Base-by-base conservation (phyloP, 1,140 invertebrate species). In the fruit fly (Drosophila melanogaster) region DNA sequence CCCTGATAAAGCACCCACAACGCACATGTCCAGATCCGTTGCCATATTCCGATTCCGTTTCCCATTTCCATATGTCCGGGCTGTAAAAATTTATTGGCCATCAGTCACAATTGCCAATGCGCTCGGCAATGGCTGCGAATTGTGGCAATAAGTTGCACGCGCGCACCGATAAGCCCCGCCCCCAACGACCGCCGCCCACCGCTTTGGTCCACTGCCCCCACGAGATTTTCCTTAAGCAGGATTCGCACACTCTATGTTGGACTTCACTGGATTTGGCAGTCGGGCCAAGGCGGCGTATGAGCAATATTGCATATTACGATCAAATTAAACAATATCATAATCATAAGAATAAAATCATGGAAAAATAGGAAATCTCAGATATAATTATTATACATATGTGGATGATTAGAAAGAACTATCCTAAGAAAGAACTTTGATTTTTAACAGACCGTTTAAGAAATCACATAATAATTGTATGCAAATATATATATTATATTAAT, bases 1-100 rank as follows among this genome's bases (percentile, higher is more conserved):
- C 70, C 35, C 37, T 54, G 60, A 59, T 54, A 46, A 77, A 62
- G 22, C 38, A 35, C 50, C 69, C 49, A 53, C 51, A 46, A 50
- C 53, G 54, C 54, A 19, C 49, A 38, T 35, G 30, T 43, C 24
- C 40, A 51, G 44, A 26, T 51, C 56, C 38, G 24, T 38, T 30
- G 14, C 35, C 15, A 11, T 15, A 4, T 30, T 30, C 30, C 30
- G 7, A 49, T 38, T 11, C 50, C 22, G 26, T 54, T 24, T 44
- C 33, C 59, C 67, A 70, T 57, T 37, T 69, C 60, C 50, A 67
- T 57, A 59, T 64, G 78, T 86, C 81, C 74, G 54, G 78, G 80
- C 74, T 86, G 81, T 79, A 86, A 53, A 70, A 87, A 87, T 87
- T 87, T 87, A 87, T 87, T 89, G 84, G 84, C 84, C 84, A 87